Evolutionary conservation across 2,888 invertebrate species (phyloP).

Genomic region (Enoplolaimus lenunculus): DNA sequence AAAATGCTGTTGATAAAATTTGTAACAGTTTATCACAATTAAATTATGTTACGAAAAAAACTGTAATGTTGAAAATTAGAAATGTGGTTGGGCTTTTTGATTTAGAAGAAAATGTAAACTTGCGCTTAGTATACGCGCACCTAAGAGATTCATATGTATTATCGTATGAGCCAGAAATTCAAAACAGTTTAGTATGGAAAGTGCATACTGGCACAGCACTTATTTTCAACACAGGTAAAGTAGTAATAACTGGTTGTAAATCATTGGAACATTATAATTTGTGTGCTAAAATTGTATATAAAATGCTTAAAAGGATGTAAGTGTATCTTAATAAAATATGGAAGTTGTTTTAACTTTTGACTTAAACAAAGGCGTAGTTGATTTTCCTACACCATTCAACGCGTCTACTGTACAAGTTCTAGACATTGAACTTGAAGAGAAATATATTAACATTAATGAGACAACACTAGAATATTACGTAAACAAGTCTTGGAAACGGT

Average conservation of each 20-base stretch:
- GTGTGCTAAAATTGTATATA: not conserved
- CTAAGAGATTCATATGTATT: not conserved
- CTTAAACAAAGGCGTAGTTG: no score
- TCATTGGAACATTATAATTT: not conserved
- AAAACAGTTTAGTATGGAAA: not conserved
- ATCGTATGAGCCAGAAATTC: not conserved
- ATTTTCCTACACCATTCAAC: no score
- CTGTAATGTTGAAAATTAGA: not conserved
- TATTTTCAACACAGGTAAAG: not conserved
- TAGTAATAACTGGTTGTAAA: not conserved
- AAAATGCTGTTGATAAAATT: not conserved
- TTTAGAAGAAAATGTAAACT: not conserved
- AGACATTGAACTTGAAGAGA: no score
- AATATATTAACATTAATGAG: no score
- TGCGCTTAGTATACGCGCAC: not conserved
- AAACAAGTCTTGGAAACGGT: no score
- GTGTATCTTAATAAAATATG: no score
- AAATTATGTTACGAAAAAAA: not conserved
- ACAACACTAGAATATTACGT: no score
- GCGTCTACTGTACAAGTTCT: no score
- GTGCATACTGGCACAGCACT: not conserved
- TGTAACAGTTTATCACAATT: not conserved
- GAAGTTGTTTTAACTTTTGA: no score
- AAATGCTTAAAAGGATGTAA: no score
- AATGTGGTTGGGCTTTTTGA: not conserved